A percentile compares a stretch with the other conserved stretches of the same genome.
phyloP scores from a whole-genome alignment of 2,888 invertebrate genomes.

The Ectobius pallidus region DNA sequence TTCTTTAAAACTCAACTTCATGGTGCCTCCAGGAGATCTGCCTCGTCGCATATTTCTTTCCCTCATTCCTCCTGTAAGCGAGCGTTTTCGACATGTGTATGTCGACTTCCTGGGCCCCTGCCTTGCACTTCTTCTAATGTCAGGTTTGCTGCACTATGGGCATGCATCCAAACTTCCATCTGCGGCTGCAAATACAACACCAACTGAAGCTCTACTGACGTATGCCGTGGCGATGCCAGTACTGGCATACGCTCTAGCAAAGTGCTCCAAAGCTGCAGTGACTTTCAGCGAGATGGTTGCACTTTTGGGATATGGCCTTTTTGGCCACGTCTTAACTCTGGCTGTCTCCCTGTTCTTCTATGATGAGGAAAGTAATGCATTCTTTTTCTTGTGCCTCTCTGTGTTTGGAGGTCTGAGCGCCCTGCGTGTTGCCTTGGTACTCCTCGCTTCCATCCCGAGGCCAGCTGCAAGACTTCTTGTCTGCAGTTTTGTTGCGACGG shows the following conservation, averaged over 20 bases:
- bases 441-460: slow-evolving; percentile 55
- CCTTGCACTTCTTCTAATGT: slow-evolving; percentile 53
- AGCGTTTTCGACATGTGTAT: slow-evolving; percentile 51
- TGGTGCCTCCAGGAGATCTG: slow-evolving; percentile 23
- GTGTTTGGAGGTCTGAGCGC: slow-evolving; percentile 58
- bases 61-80: slow-evolving; percentile 54
- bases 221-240: slow-evolving; percentile 53
- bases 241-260: slow-evolving; percentile 51
- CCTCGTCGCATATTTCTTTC: slow-evolving; percentile 53
- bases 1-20: slow-evolving; percentile 7
- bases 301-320: slow-evolving; percentile 57
- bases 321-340: slow-evolving; percentile 58
- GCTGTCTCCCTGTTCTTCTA: slow-evolving; percentile 54
- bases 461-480: slow-evolving; percentile 58
- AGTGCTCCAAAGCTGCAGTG: slow-evolving; percentile 51
- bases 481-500: slow-evolving; percentile 55
- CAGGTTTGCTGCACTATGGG: slow-evolving; percentile 53
- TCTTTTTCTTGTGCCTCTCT: slow-evolving; percentile 57
- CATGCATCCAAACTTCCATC: slow-evolving; percentile 51
- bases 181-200: slow-evolving; percentile 49
- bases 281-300: slow-evolving; percentile 54
- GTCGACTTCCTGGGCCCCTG: slow-evolving; percentile 57
- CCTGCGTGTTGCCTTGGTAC: slow-evolving; percentile 56
- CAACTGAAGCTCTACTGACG: slow-evolving; percentile 50
- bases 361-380: slow-evolving; percentile 54